phyloP scores from a whole-genome alignment of 2,113 vertebrate species.

The Theropithecus gelada region DNA sequence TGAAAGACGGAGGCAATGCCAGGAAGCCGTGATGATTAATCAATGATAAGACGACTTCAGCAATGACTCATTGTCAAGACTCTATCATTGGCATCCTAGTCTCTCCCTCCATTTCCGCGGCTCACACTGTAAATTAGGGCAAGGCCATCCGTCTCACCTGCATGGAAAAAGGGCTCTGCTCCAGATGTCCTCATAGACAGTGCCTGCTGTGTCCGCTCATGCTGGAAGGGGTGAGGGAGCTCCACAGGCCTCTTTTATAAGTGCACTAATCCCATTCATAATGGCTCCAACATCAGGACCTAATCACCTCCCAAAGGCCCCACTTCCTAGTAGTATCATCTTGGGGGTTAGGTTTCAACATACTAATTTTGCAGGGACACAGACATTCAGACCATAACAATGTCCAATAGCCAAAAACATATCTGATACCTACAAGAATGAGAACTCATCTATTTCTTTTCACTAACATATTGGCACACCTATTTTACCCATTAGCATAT shows the following conservation, averaged over 20 bases:
- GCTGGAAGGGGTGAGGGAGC: not conserved
- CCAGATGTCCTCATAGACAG: not conserved
- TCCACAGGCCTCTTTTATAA: not conserved
- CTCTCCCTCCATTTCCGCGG: not conserved
- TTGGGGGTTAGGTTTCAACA: not conserved
- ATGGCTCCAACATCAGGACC: not conserved
- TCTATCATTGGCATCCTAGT: fast-evolving
- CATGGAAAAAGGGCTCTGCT: not conserved
- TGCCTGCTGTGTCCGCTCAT: not conserved
- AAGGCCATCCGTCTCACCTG: not conserved
- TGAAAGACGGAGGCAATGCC: not conserved
- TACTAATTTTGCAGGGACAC: not conserved
- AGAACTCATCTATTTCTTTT: not conserved
- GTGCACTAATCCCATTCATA: not conserved
- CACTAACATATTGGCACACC: not conserved
- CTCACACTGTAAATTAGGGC: not conserved
- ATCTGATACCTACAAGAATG: not conserved
- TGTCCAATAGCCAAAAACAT: not conserved
- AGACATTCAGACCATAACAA: not conserved
- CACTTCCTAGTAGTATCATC: not conserved
- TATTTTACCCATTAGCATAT: not conserved
- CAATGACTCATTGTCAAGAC: not conserved
- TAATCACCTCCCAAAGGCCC: not conserved
- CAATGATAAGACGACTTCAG: no score
- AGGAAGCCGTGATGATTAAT: not conserved